Base-by-base conservation (phyloP, 2,888 invertebrate species). In the Nasonia oneida region DNA sequence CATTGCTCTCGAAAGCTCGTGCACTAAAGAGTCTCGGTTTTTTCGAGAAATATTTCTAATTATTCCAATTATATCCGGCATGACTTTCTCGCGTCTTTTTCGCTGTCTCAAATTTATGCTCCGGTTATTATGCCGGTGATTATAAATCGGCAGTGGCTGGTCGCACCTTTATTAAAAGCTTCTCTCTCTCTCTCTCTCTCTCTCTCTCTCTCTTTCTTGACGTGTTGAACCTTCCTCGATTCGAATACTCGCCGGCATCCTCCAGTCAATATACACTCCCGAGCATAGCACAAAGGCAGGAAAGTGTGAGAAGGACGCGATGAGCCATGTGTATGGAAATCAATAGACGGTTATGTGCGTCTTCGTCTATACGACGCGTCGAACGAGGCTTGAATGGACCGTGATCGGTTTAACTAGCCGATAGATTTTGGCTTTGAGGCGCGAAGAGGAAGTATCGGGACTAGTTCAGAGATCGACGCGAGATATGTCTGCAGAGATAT, bases 31-130 rank as follows among this genome's bases (percentile, higher is more conserved):
- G 76, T 15, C 47, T 67, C n/a, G 79, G 10, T 42, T 84, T 84
- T 84, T 80, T 80, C 75, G 70, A 75, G 84, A 84, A 84, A 76
- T 80, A 29, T 29, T 29, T 57, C 74, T 61, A 53, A 74, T 83
- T 61, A 73, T 78, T 83, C 83, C 83, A 83, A 83, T 83, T 83
- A 83, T 64, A 73, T 83, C 84, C 79, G 64, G 8, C 18, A 18
- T 33, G 47, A 76, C 76, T 76, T 75, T 75, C 50, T 75, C 67
- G 33, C 14, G 33, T 67, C 29, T 18, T 23, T 61, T 23, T n/a
- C 61, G 23, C 18, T 61, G 8, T 15, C 15, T 53, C 3, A 47
- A 47, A 47, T 47, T 47, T 12, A 47, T 47, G 12, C 12, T 47
- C 47, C 10, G 47, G 10, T 10, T 47, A 47, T 47, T 12, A 47